Conservation (phyloP, 2,113 vertebrate species). For the Hyperopisus bebe region DNA sequence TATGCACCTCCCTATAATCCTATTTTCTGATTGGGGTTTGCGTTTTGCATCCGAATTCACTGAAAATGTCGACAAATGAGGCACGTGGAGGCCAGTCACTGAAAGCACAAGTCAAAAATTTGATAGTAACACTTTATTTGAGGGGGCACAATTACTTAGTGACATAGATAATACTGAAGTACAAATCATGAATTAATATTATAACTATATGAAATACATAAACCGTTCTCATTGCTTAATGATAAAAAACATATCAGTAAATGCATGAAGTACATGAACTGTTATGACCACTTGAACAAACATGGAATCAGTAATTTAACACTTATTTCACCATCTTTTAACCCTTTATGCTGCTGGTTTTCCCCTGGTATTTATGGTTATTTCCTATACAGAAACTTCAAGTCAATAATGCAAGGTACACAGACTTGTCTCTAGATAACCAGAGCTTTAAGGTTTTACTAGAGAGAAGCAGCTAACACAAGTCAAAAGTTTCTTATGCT, state of each 20-base stretch:
- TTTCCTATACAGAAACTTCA: not conserved
- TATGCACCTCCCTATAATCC: not conserved
- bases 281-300: not conserved
- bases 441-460: not conserved
- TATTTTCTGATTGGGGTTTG: not conserved
- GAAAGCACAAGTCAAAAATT: not conserved
- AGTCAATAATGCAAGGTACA: not conserved
- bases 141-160: not conserved
- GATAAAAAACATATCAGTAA: not conserved
- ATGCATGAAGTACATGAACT: not conserved
- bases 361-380: not conserved
- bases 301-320: not conserved
- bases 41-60: not conserved
- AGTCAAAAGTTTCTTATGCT: not conserved
- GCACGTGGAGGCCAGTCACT: not conserved
- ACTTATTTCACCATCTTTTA: not conserved
- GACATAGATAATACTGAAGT: not conserved
- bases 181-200: not conserved
- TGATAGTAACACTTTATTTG: not conserved
- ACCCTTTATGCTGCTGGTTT: not conserved
- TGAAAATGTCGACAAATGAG: not conserved
- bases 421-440: not conserved
- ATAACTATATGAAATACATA: not conserved
- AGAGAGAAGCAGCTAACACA: not conserved
- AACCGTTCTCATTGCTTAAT: not conserved